These are phyloP conservation scores for Cyrtodaria siliqua DNA, from an alignment of 2,888 invertebrate genomes.

Conservation along the genomic window DNA sequence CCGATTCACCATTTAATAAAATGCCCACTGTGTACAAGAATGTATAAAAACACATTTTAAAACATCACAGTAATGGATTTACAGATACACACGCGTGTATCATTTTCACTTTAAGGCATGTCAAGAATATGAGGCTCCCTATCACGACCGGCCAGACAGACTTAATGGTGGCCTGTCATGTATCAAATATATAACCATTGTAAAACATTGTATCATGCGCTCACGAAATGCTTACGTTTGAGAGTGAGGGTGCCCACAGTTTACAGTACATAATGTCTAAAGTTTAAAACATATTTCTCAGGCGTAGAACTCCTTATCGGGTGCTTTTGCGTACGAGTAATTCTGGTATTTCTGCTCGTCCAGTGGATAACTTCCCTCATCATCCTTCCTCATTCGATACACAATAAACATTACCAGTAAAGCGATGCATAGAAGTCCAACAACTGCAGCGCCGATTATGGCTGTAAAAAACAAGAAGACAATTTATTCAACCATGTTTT, in stretches of 20 bases:
- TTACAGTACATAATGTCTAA: not conserved
- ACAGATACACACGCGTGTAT: too few species aligned
- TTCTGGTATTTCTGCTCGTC: constrained; percentile 91
- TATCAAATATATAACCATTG: too few species aligned
- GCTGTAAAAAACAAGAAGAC: constrained; percentile 92
- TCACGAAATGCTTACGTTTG: not conserved
- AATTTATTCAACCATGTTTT: too few species aligned
- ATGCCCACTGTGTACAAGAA: too few species aligned
- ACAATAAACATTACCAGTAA: constrained; percentile 99
- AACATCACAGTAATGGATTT: too few species aligned
- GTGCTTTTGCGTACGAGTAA: constrained; percentile 87
- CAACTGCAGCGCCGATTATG: constrained; percentile 99
- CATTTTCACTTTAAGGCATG: too few species aligned
- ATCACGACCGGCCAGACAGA: too few species aligned
- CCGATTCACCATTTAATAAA: too few species aligned
- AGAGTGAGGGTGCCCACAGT: not conserved
- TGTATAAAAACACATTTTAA: too few species aligned
- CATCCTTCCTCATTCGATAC: constrained; percentile 99
- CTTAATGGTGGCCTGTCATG: too few species aligned
- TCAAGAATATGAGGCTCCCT: too few species aligned
- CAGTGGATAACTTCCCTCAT: constrained; percentile 96
- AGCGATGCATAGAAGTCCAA: constrained; percentile 98
- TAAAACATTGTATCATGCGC: too few species aligned
- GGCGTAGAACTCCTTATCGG: constrained; percentile 97
- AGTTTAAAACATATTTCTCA: constrained; percentile 83